Evolutionary conservation across 2,888 invertebrate genomes (phyloP).

Genomic region (Drosophila acutilabella): DNA sequence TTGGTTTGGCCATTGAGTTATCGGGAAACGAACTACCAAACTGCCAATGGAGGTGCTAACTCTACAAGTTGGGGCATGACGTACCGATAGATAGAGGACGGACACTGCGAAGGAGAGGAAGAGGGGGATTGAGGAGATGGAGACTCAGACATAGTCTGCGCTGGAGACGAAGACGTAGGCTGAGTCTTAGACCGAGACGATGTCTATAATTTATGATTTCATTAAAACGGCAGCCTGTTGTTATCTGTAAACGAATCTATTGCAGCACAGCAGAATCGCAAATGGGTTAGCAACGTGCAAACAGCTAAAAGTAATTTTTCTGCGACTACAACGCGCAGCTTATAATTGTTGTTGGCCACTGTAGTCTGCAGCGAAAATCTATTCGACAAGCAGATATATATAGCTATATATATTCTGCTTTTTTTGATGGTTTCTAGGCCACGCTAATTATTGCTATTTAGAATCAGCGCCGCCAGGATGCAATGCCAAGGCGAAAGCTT

Average conservation of each 20-base stretch:
- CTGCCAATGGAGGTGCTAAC: constrained; percentile 71
- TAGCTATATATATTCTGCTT: constrained; percentile 5
- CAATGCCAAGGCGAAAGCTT: constrained; percentile 45
- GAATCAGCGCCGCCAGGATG: constrained; percentile 67
- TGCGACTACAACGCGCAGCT: constrained; percentile 46
- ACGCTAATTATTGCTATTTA: constrained; percentile 82
- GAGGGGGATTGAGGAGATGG: not conserved
- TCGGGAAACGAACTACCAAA: constrained; percentile 43
- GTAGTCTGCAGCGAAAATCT: constrained; percentile 51
- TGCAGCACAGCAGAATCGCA: constrained; percentile 52
- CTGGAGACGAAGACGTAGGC: not conserved
- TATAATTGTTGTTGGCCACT: constrained; percentile 71
- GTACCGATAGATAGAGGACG: constrained; percentile 60
- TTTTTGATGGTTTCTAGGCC: constrained; percentile 79
- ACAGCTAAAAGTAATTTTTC: constrained; percentile 80
- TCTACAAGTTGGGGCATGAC: constrained; percentile 77
- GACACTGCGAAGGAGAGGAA: not conserved
- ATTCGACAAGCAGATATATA: constrained; percentile 32
- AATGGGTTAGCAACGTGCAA: constrained; percentile 79
- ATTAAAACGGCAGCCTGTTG: constrained; percentile 83
- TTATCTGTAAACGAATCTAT: constrained; percentile 83
- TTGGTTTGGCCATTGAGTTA: constrained; percentile 68
- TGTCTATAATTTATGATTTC: constrained; percentile 84
- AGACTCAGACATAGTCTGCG: not conserved
- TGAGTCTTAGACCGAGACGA: constrained; percentile 22